Conservation (phyloP, 2,113 vertebrate genomes). For the Pungitius pungitius region DNA sequence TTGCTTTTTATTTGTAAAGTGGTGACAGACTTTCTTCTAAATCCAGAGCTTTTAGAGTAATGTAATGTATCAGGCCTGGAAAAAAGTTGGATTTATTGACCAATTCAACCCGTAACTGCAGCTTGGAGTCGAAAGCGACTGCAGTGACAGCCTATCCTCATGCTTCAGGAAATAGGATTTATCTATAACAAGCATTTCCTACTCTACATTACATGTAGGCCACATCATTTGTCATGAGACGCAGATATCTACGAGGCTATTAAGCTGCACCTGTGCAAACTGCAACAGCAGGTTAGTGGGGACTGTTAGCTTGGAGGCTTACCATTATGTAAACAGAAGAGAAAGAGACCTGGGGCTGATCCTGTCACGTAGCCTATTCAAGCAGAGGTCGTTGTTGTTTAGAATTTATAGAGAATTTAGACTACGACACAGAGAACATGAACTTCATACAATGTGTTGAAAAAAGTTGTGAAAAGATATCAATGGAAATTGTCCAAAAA, state of each 20-base stretch:
- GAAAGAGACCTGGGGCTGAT: background rate
- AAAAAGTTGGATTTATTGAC: background rate
- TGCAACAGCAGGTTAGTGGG: background rate
- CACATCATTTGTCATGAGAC: constrained; percentile 1
- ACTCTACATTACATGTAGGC: background rate
- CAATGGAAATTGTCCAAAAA: background rate
- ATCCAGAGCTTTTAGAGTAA: too few relatives aligned
- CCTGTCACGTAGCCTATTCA: background rate
- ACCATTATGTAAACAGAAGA: background rate
- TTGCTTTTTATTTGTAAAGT: too few relatives aligned
- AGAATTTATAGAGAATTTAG: too few relatives aligned
- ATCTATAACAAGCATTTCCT: background rate
- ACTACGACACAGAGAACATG: background rate
- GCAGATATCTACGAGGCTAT: background rate
- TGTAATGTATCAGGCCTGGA: too few relatives aligned
- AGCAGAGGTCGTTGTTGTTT: too few relatives aligned
- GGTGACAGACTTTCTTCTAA: too few relatives aligned
- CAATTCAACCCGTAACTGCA: background rate
- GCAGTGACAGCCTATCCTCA: background rate
- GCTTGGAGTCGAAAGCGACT: background rate
- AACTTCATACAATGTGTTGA: background rate
- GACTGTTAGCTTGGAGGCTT: background rate
- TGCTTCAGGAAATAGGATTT: background rate
- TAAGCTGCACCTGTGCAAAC: constrained; percentile 13
- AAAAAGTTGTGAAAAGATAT: background rate